Base-by-base conservation (phyloP, 2,113 vertebrate species). In the Pedetes capensis region DNA sequence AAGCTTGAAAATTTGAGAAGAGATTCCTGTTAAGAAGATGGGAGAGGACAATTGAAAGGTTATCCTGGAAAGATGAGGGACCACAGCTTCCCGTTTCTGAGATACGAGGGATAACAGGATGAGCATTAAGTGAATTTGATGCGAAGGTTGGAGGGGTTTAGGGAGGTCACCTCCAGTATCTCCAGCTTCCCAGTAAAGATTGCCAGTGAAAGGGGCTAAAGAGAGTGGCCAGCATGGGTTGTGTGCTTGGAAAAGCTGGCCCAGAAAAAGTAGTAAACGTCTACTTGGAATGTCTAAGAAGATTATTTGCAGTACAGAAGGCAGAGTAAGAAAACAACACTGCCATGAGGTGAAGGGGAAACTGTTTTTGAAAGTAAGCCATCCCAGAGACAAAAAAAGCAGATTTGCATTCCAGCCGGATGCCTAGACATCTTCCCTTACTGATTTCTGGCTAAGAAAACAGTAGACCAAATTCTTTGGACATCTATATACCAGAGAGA, bases 361-460 rank as follows among this genome's bases (percentile, higher is more conserved):
- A 69, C n/a, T 81, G 59, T 14, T 69, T 93, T 83, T 75, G 55
- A 84, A 96, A 95, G 49, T 49, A 39, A 93, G 39, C 37, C 74
- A 86, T 78, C 34, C 68, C n/a, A 47, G 71, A 76, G 80, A 89
- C 80, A 29, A 57, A 39, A 63, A 86, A 47, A 49, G 66, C 44
- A 96, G 49, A 42, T 23, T 71, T 29, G 25, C 64, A 83, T 89
- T 91, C 79, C 78, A 64, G 25, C 9, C 72, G 71, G 66, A 64
- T 34, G 27, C 47, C 59, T 49, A 39, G 29, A 44, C 37, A 25
- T 88, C 87, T 93, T 75, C 64, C 57, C 83, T 92, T 47, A 66
- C 80, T 61, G 42, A 17, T 16, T 84, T 91, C 84, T 87, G 80
- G 75, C 96, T 59, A 47, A 93, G 92, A 87, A 90, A 81, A 87